A percentile compares a stretch with the other conserved stretches of the same genome.
Evolutionary conservation across 2,888 invertebrate genomes (phyloP).

Genomic region (Oxycera nigricornis): DNA sequence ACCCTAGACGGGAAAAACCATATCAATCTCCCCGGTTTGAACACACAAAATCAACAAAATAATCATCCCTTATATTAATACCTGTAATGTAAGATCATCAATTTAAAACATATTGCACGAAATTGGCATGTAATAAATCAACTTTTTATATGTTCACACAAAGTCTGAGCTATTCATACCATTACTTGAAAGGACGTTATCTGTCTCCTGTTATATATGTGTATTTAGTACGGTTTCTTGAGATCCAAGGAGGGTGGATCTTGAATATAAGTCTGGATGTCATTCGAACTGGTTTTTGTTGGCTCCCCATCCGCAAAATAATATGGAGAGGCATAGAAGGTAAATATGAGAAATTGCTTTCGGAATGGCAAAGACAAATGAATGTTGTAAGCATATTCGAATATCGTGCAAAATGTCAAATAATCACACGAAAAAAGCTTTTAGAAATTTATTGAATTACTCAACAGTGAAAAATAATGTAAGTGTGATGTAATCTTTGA

Average conservation of each 20-base stretch:
- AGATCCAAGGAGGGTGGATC: not conserved
- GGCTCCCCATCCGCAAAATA: not conserved
- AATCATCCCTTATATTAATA: conserved; percentile 27
- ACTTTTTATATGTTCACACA: not conserved
- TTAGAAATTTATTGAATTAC: not conserved
- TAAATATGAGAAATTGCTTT: conserved; percentile 22
- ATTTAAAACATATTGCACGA: conserved; percentile 29
- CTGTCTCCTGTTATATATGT: not conserved
- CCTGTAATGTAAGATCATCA: conserved; percentile 29
- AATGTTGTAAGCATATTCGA: conserved; percentile 19
- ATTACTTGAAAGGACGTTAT: not conserved
- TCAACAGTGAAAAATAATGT: too few species aligned
- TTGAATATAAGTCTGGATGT: conserved; percentile 24
- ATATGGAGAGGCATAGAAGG: not conserved
- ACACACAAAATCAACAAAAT: conserved; percentile 5
- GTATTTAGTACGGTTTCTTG: not conserved
- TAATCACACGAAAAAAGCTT: not conserved
- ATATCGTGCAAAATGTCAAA: conserved; percentile 9
- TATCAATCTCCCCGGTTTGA: not conserved
- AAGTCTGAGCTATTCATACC: not conserved
- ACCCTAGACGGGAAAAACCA: not conserved
- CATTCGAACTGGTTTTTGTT: not conserved
- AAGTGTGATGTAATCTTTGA: too few species aligned
- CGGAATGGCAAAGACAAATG: conserved; percentile 23
- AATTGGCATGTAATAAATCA: conserved; percentile 34